Percentiles rank a stretch among this genome's conserved stretches.
Conservation (phyloP, 2,797 vertebrate genomes). For the Dryobates pubescens region DNA sequence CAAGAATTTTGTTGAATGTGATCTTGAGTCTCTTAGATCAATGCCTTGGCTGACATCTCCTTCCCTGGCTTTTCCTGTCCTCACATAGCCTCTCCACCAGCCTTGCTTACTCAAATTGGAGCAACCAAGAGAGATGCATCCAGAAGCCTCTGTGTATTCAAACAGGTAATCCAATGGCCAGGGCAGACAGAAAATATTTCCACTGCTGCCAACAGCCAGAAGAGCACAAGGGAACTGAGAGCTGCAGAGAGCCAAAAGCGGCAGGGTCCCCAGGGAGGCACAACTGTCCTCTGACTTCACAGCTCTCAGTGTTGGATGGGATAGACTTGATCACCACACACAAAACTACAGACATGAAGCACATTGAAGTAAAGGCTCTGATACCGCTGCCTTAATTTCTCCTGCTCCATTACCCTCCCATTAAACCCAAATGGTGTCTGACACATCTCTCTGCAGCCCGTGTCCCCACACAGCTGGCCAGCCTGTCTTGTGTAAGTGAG, state of each 20-base stretch:
- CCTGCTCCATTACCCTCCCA: neutral
- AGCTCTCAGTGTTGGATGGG: neutral
- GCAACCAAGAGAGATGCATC: neutral
- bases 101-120: neutral
- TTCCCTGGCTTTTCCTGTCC: neutral
- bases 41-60: neutral
- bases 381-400: neutral
- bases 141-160: neutral
- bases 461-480: neutral
- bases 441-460: neutral
- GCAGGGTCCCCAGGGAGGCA: fast-evolving
- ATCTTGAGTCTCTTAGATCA: neutral
- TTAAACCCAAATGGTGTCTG: neutral
- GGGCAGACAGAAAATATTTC: neutral
- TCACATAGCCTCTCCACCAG: neutral
- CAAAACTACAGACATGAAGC: neutral
- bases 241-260: neutral
- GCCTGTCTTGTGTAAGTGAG: neutral
- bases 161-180: neutral
- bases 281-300: neutral
- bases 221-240: neutral
- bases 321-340: neutral
- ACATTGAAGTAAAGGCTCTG: neutral
- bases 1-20: neutral
- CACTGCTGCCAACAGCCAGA: neutral